Evolutionary conservation across 2,797 vertebrate genomes (phyloP).

Genomic region (Dermochelys coriacea): DNA sequence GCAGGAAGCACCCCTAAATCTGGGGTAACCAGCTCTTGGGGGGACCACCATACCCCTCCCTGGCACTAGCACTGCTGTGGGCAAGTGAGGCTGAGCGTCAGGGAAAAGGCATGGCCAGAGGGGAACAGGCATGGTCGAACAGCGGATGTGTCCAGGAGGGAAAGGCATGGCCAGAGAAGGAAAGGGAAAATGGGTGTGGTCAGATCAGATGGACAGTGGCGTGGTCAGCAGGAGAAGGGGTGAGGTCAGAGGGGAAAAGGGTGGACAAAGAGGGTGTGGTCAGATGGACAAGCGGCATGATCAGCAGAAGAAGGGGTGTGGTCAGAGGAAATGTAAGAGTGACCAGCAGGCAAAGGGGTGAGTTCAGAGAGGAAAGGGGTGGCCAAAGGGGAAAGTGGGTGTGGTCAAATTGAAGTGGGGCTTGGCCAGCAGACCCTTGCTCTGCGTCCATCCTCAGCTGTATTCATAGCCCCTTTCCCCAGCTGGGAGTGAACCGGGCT

Average conservation of each 20-base stretch:
- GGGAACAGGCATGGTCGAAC: neutral
- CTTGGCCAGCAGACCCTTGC: no score
- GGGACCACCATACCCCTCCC: no score
- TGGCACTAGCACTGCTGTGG: neutral
- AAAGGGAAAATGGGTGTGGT: neutral
- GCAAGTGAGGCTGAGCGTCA: neutral
- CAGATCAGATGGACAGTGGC: neutral
- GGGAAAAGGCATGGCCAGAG: neutral
- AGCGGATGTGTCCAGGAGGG: slow-evolving; percentile 33
- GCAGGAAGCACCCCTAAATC: neutral
- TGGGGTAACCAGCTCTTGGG: neutral
- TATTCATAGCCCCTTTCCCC: no score
- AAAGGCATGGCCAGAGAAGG: neutral
- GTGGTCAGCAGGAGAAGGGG: neutral
- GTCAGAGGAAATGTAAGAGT: no score
- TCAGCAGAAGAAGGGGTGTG: no score
- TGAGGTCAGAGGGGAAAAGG: neutral
- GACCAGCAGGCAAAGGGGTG: neutral
- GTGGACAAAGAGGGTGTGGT: no score
- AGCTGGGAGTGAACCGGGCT: neutral
- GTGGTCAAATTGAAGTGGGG: neutral
- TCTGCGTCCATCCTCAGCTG: no score
- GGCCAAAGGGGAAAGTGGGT: neutral
- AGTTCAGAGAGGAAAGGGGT: no score
- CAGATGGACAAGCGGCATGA: neutral